Evolutionary conservation across 2,113 vertebrate species (phyloP), one percentile per base, ranked within the genome.

Genomic region (Protobothrops mucrosquamatus): DNA sequence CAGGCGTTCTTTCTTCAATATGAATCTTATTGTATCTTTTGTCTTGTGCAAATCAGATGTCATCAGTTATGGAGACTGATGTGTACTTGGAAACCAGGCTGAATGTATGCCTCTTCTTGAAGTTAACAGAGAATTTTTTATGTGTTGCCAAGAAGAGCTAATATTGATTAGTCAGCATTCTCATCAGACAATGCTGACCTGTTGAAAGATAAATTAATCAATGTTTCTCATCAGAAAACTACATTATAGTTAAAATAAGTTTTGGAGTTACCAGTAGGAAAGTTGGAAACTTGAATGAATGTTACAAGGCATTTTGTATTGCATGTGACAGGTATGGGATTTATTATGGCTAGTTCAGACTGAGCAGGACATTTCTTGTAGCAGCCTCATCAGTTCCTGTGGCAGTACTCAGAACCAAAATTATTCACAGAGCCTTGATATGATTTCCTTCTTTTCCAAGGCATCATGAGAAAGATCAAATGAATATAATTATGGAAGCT

Each of bases 111-210:
- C 3, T 92, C 10, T 85, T 8, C 55, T 52, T 4, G 34, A 85
- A 95, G 43, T 92, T 46, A 61, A 55, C 69, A 51, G 43, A 93
- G 89, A 39, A 86, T 22, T 9, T 55, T 6, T 94, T 3, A 6
- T 89, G 24, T 55, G 8, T 74, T 85, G 34, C 57, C 48, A 94
- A 29, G 15, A 92, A 92, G 89, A 54, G 26, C 85, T 81, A 90
- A 85, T 81, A 54, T 91, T 3, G 43, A 95, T 92, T 64, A 88
- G 10, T 26, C 39, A 91, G 88, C 54, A 46, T 88, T 57, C 81
- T 85, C 23, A 12, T 29, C 26, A 0, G 0, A 93, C 94, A 88
- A 6, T 18, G 87, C 8, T 0, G 0, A 93, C 93, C 54, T 89
- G 92, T 91, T 87, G 74, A 90, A 91, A 94, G 92, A 94, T 51